Evolutionary conservation across 2,888 invertebrate genomes (phyloP).

Genomic region (Hypsopygia costalis): DNA sequence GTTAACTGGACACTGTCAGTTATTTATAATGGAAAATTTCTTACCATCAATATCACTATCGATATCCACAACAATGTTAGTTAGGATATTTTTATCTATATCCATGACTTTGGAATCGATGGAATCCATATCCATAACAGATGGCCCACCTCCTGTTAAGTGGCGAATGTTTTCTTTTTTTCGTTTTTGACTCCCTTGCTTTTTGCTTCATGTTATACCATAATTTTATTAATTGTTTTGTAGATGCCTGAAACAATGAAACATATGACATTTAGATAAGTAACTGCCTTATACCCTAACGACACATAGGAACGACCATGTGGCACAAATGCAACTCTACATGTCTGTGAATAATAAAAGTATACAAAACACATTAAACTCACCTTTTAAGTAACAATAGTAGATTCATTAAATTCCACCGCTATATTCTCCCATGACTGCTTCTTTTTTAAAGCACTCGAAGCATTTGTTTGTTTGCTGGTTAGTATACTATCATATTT

Average conservation of each 20-base stretch:
- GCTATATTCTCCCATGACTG: constrained; percentile 4
- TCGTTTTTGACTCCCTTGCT: constrained; percentile 12
- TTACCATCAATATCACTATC: constrained; percentile 1
- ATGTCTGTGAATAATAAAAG: neutral
- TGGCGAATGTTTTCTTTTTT: constrained; percentile 7
- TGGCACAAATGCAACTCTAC: neutral
- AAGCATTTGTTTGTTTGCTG: constrained; percentile 5
- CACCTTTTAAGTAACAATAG: constrained; percentile 5
- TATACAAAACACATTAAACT: neutral
- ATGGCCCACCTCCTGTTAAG: constrained; percentile 13
- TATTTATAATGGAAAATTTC: too few species aligned
- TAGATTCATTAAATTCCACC: constrained; percentile 6
- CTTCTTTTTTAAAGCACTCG: constrained; percentile 8
- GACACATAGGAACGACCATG: neutral
- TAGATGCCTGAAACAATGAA: neutral
- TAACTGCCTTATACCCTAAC: neutral
- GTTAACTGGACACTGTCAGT: too few species aligned
- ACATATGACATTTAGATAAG: too few species aligned
- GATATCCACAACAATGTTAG: constrained; percentile 8
- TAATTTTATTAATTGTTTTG: neutral
- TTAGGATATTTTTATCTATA: constrained; percentile 12
- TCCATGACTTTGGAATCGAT: constrained; percentile 12
- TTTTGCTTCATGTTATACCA: neutral
- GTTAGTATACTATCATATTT: too few species aligned
- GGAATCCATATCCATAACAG: constrained; percentile 10